Base-by-base conservation (phyloP, 2,797 vertebrate genomes). In the Tinamus major region DNA sequence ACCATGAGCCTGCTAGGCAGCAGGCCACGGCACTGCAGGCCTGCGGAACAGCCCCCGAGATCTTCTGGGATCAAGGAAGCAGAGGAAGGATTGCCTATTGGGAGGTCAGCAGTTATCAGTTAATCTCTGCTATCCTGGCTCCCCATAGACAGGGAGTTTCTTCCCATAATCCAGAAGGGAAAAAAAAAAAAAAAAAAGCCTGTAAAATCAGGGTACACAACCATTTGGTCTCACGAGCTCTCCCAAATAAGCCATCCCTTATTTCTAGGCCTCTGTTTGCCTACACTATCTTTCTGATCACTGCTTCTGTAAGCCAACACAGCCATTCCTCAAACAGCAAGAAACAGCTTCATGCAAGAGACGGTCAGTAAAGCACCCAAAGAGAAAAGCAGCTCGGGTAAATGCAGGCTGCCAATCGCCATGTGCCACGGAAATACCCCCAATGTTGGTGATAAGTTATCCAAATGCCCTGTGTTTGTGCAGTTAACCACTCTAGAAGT, bases 261-360 rank as follows among this genome's bases (percentile, higher is more conserved):
- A 5, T 41, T 41, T 6, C 4, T 39, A 21, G 21, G 31, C 42
- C 42, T 19, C 1, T 13, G 21, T 70, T 29, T 18, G 35, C 51
- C 61, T 75, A 39, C 79, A 7, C 27, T n/a, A 16, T 71, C 41
- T 55, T 39, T 37, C 56, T 9, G 33, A 46, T 26, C 16, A 8
- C 39, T 29, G 6, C 6, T 7, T 44, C 58, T 48, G 44, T 4
- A 75, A 37, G 1, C 5, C 87, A 72, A 67, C 46, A 14, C 33
- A 46, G 58, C 7, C 37, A 58, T 12, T 55, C 29, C 49, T 7
- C 11, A 68, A 10, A 41, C 29, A 55, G 37, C 65, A 87, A 79
- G 79, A 62, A 87, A 77, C 0, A 0, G 58, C 11, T 63, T 79
- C 70, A 35, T 4, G 2, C 0, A 0, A 23, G 49, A 72, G 63